Evolutionary conservation across 2,113 vertebrate genomes (phyloP).

Genomic region (Embiotoca jacksoni): DNA sequence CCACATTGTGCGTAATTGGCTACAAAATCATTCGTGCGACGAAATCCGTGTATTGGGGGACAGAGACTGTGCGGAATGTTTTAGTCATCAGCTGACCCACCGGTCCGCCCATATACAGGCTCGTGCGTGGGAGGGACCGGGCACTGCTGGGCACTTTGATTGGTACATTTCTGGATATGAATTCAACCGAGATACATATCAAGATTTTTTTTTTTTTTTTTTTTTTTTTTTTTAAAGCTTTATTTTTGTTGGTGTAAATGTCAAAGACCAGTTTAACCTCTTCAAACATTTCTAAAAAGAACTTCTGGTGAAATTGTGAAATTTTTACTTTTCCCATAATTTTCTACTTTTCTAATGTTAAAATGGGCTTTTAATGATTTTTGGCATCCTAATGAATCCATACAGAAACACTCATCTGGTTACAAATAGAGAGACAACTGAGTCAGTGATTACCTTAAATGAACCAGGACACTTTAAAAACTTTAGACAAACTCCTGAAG

Average conservation of each 20-base stretch:
- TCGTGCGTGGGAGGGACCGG: constrained; percentile 27
- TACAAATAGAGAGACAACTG: neutral
- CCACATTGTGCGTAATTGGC: constrained; percentile 75
- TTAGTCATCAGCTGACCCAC: constrained; percentile 72
- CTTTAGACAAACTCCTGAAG: neutral
- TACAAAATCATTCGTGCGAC: constrained; percentile 56
- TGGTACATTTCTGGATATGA: constrained; percentile 5
- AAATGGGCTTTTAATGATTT: neutral
- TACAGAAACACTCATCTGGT: constrained; percentile 16
- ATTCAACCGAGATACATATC: neutral
- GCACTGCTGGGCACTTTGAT: constrained; percentile 23
- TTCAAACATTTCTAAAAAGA: neutral
- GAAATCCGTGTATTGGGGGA: constrained; percentile 49
- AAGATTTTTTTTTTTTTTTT: neutral
- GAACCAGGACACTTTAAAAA: constrained; percentile 9
- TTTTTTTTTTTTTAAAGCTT: neutral
- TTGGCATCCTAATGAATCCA: neutral
- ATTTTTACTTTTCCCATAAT: neutral
- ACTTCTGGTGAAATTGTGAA: neutral
- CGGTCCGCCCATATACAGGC: constrained; percentile 58
- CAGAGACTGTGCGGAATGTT: constrained; percentile 58
- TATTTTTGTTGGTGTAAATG: neutral
- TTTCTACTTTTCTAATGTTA: neutral
- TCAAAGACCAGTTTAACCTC: neutral
- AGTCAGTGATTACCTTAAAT: constrained; percentile 36